phyloP scores from a whole-genome alignment of 2,888 invertebrate species.

The Fissipunctia ypsillon region DNA sequence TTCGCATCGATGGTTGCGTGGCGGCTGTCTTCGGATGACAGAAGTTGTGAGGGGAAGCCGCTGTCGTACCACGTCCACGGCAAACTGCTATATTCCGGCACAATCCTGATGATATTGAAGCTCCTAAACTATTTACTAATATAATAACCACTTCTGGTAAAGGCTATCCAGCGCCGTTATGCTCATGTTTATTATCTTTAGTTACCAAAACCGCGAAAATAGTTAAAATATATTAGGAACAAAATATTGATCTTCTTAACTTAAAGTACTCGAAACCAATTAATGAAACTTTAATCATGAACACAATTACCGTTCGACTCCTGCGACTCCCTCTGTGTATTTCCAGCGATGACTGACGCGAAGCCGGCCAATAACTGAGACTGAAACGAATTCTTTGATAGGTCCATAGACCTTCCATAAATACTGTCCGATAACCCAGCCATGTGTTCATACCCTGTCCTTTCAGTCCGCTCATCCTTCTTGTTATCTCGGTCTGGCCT shows the following conservation, averaged over 20 bases:
- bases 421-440: slow-evolving; percentile 81
- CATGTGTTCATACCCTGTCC: slow-evolving; percentile 77
- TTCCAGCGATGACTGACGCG: slow-evolving; percentile 86
- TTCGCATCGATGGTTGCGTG: no score
- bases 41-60: no score
- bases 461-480: slow-evolving; percentile 76
- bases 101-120: no score
- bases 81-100: no score
- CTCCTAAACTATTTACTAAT: no score
- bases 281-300: background rate
- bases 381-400: slow-evolving; percentile 85
- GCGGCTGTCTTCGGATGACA: no score
- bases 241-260: background rate
- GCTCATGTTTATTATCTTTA: background rate
- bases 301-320: slow-evolving; percentile 78
- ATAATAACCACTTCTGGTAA: no score
- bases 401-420: slow-evolving; percentile 85
- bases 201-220: background rate
- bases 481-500: slow-evolving; percentile 79
- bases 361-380: slow-evolving; percentile 86
- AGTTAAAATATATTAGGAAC: no score
- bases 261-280: background rate
- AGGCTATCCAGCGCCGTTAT: no score
- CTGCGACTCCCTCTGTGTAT: slow-evolving; percentile 81
- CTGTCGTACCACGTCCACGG: no score